Evolutionary conservation across 2,113 vertebrate species (phyloP).

Genomic region (Erythrocercus mccallii): DNA sequence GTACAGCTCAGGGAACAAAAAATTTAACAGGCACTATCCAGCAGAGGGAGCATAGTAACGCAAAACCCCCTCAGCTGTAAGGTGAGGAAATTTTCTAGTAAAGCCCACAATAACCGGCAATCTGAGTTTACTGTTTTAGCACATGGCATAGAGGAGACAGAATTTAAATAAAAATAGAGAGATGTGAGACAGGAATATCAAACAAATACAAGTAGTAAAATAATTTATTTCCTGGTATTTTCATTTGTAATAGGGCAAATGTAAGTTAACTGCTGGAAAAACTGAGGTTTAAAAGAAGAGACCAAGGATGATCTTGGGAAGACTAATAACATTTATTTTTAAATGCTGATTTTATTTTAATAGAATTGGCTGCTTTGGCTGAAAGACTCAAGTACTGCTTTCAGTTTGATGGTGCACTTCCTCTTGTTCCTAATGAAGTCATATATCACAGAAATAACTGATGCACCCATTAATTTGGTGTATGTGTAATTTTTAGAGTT

Average conservation of each 20-base stretch:
- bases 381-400: conserved; percentile 32
- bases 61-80: neutral
- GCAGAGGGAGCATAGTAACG: conserved; percentile 50
- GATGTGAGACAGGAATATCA: neutral
- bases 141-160: neutral
- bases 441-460: conserved; percentile 9
- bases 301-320: neutral
- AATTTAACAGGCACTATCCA: conserved; percentile 9
- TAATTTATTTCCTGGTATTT: neutral
- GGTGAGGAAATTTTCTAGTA: neutral
- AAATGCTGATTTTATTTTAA: conserved; percentile 3
- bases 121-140: neutral
- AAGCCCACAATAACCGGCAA: neutral
- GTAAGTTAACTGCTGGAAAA: neutral
- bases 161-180: neutral
- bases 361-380: neutral
- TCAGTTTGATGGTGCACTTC: conserved; percentile 46
- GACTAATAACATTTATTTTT: neutral
- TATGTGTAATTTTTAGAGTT: neutral
- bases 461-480: neutral
- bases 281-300: neutral
- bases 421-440: conserved; percentile 32
- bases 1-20: neutral
- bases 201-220: neutral
- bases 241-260: neutral